Percentiles rank a stretch among this genome's conserved stretches.
These are phyloP conservation scores for Astur gentilis DNA, from an alignment of 2,113 vertebrate genomes.

Conservation along the genomic window DNA sequence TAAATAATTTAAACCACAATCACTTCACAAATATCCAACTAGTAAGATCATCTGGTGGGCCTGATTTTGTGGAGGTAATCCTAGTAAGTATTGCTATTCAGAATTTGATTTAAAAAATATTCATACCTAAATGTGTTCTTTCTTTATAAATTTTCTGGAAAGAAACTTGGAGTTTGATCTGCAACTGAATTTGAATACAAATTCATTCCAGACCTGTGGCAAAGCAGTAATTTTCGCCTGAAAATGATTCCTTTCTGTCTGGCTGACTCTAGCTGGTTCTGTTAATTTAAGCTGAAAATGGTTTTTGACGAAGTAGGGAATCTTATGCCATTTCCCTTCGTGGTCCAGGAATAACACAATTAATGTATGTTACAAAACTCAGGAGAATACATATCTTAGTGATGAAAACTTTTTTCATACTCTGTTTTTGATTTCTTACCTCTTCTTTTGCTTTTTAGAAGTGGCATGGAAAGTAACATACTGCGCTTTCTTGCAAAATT, in stretches of 20 bases:
- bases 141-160: not conserved
- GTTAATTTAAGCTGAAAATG: conserved; percentile 15
- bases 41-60: not conserved
- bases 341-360: not conserved
- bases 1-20: not conserved
- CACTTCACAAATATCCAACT: not conserved
- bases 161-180: not conserved
- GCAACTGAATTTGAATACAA: not conserved
- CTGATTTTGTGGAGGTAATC: not conserved
- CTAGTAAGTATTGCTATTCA: not conserved
- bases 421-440: not conserved
- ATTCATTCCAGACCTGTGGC: not conserved
- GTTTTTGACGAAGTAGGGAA: not conserved
- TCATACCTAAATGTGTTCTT: not conserved
- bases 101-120: not conserved
- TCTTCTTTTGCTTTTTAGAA: conserved; percentile 62
- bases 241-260: conserved; percentile 7
- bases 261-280: not conserved
- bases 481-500: conserved; percentile 82
- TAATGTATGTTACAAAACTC: not conserved
- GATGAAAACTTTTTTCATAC: not conserved
- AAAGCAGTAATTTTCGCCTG: not conserved
- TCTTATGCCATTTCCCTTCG: not conserved
- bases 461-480: conserved; percentile 76
- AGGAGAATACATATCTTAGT: not conserved